Conservation (phyloP, 2,113 vertebrate species). For the Mesocricetus auratus region DNA sequence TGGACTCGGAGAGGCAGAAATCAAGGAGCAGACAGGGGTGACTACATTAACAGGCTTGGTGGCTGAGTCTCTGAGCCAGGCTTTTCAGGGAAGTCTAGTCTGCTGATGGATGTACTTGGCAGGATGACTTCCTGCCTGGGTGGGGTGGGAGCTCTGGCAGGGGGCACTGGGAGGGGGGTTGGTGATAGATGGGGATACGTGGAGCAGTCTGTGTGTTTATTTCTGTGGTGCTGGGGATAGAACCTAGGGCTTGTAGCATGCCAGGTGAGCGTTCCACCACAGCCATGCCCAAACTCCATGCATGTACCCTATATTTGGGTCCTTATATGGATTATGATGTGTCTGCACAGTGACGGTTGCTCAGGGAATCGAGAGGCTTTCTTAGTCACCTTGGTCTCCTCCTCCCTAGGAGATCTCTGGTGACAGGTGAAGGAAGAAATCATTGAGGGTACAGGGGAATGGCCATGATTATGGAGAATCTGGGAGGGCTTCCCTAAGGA, state of each 20-base stretch:
- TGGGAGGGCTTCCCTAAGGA: conserved; percentile 5
- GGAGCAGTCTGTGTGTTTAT: background rate
- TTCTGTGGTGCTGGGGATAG: no score
- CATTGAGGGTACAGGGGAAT: background rate
- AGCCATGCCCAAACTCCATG: background rate
- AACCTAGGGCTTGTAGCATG: background rate
- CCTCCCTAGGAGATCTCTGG: background rate
- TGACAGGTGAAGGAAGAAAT: background rate
- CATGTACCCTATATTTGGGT: background rate
- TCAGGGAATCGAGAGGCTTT: background rate
- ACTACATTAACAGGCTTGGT: conserved; percentile 50
- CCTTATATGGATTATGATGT: background rate
- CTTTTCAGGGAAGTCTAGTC: conserved; percentile 36
- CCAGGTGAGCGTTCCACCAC: no score
- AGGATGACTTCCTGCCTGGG: background rate
- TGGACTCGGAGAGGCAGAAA: conserved; percentile 63
- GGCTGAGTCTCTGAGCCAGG: background rate
- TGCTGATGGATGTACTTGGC: background rate
- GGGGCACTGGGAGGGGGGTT: background rate
- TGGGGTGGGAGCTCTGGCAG: accelerated
- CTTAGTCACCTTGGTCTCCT: background rate
- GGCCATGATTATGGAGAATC: background rate
- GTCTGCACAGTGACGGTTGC: background rate
- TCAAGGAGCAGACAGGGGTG: conserved; percentile 46
- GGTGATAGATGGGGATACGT: background rate